These are phyloP conservation scores for Loxodonta africana DNA, from an alignment of 2,113 vertebrate species.

Conservation along the genomic window DNA sequence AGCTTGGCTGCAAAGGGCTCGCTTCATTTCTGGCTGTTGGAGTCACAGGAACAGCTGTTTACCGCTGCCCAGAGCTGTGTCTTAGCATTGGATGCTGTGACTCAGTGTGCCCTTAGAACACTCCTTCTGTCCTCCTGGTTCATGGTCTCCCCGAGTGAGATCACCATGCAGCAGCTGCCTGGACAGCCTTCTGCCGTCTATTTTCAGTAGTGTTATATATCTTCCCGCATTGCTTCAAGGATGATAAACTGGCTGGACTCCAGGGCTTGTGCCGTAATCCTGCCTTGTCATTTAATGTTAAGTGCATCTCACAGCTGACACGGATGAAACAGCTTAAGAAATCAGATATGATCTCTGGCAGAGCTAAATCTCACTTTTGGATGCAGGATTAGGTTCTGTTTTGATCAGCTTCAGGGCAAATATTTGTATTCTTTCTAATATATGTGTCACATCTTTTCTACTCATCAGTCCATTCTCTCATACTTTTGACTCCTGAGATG, in stretches of 20 bases:
- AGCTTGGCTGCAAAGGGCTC: not conserved
- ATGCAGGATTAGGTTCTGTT: slow-evolving; percentile 35
- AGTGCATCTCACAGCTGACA: slow-evolving; percentile 45
- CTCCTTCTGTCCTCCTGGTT: not conserved
- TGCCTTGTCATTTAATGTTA: slow-evolving; percentile 52
- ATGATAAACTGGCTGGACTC: slow-evolving; percentile 2
- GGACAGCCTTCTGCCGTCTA: slow-evolving; percentile 19
- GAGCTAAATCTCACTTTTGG: not conserved
- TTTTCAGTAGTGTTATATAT: not conserved
- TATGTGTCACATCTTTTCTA: not conserved
- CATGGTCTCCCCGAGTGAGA: slow-evolving; percentile 17
- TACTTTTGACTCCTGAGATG: not conserved
- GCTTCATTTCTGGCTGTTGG: not conserved
- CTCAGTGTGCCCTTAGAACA: not conserved
- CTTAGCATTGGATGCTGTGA: not conserved
- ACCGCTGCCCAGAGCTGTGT: not conserved
- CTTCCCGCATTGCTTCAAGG: slow-evolving; percentile 12
- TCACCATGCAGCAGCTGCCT: not conserved
- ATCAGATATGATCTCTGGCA: not conserved
- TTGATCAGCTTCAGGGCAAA: slow-evolving; percentile 45
- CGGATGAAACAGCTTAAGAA: slow-evolving; percentile 50
- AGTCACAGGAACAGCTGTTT: not conserved
- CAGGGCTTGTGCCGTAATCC: slow-evolving; percentile 28
- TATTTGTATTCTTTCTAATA: slow-evolving; percentile 23
- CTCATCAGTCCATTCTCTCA: not conserved